Conservation (phyloP, 2,888 invertebrate genomes). For the Trachelus troglodyta region DNA sequence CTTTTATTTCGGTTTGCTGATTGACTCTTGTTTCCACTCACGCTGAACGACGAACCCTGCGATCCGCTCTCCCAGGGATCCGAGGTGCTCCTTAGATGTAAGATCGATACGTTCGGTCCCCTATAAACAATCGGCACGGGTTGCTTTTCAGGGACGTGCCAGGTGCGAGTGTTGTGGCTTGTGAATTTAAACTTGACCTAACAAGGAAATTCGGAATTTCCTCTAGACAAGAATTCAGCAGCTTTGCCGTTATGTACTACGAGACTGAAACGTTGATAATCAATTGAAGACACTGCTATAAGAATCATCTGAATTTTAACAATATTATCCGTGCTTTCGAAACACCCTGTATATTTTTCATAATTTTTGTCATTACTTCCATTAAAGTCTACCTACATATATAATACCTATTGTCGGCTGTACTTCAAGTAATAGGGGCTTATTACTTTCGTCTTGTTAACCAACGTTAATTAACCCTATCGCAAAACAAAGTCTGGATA, state of each 20-base stretch:
- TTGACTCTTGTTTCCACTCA: conserved; percentile 46
- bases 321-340: background rate
- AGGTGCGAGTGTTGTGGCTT: background rate
- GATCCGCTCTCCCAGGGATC: conserved; percentile 70
- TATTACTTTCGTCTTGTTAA: background rate
- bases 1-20: conserved; percentile 42
- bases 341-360: background rate
- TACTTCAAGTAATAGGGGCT: background rate
- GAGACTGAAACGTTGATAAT: background rate
- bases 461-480: background rate
- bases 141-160: background rate
- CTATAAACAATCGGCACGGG: conserved; percentile 51
- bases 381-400: background rate
- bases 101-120: conserved; percentile 70
- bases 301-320: background rate
- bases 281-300: background rate
- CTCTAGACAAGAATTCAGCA: background rate
- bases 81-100: conserved; percentile 69
- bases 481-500: background rate
- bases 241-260: background rate
- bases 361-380: background rate
- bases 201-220: background rate
- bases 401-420: background rate
- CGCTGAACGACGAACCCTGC: conserved; percentile 57
- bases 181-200: background rate